Percentiles rank a stretch among this genome's conserved stretches.
Evolutionary conservation across 2,888 invertebrate species (phyloP).

Genomic region (Spisula subtruncata): DNA sequence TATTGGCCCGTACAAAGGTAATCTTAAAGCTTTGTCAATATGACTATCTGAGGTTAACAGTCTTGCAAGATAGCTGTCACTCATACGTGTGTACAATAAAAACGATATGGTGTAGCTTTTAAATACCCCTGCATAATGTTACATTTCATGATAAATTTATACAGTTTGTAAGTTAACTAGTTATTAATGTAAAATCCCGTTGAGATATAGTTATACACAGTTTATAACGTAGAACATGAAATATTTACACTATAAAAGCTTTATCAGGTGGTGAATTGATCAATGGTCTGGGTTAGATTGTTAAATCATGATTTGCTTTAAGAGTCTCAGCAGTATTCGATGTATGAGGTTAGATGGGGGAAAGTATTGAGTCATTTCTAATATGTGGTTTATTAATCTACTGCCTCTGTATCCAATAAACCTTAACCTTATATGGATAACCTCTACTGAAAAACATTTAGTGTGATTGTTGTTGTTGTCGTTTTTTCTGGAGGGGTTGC

Average conservation of each 20-base stretch:
- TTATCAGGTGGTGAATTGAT: background rate
- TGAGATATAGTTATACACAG: too few relatives aligned
- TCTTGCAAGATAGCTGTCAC: constrained; percentile 35
- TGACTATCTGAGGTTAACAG: constrained; percentile 38
- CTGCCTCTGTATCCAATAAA: too few relatives aligned
- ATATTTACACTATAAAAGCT: background rate
- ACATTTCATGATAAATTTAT: background rate
- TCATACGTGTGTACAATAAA: constrained; percentile 15
- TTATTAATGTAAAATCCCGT: background rate
- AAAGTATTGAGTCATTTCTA: too few relatives aligned
- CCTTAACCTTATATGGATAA: too few relatives aligned
- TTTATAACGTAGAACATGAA: background rate
- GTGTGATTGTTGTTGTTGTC: too few relatives aligned
- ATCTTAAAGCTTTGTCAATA: constrained; percentile 35
- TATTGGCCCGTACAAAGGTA: constrained; percentile 30
- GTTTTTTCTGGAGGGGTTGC: too few relatives aligned
- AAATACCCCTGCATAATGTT: background rate
- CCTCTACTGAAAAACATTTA: too few relatives aligned
- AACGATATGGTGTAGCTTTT: background rate
- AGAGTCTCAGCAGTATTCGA: background rate
- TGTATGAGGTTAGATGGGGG: too few relatives aligned
- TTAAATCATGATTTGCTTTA: background rate
- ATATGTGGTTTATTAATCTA: too few relatives aligned
- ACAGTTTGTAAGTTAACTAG: background rate
- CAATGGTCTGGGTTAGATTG: background rate